These are phyloP conservation scores for Lycaon pictus DNA, from an alignment of 2,113 vertebrate genomes.

Conservation along the genomic window DNA sequence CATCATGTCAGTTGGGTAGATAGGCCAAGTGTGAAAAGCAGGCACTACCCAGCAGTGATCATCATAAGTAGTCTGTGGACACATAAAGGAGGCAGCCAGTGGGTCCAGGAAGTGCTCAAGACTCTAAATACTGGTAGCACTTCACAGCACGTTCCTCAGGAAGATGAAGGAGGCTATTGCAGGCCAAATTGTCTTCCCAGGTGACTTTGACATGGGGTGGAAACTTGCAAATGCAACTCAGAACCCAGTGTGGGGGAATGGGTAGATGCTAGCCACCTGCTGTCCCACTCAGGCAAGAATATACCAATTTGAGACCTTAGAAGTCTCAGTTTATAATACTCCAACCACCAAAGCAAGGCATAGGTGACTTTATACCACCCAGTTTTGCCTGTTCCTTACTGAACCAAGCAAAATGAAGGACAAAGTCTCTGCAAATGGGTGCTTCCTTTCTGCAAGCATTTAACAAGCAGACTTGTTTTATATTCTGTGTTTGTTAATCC, in stretches of 20 bases:
- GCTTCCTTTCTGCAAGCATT: background rate
- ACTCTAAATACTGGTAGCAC: background rate
- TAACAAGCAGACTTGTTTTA: background rate
- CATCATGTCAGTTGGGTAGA: background rate
- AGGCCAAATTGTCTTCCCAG: background rate
- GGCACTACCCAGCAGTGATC: background rate
- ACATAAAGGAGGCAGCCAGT: background rate
- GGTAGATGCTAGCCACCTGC: background rate
- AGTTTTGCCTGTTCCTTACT: background rate
- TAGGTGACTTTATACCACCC: background rate
- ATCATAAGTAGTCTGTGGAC: background rate
- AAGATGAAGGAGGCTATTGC: background rate
- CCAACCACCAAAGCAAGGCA: background rate
- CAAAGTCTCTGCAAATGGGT: background rate
- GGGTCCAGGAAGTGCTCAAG: rapidly evolving
- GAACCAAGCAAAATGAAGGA: background rate
- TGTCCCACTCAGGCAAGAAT: background rate
- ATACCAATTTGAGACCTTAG: background rate
- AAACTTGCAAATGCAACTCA: background rate
- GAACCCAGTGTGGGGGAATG: background rate
- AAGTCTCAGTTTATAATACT: background rate
- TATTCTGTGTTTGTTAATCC: constrained; percentile 30
- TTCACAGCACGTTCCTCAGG: background rate
- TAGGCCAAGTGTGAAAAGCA: background rate
- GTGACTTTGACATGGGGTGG: background rate